Evolutionary conservation across 2,888 invertebrate genomes (phyloP).

Genomic region (Vanessa cardui): DNA sequence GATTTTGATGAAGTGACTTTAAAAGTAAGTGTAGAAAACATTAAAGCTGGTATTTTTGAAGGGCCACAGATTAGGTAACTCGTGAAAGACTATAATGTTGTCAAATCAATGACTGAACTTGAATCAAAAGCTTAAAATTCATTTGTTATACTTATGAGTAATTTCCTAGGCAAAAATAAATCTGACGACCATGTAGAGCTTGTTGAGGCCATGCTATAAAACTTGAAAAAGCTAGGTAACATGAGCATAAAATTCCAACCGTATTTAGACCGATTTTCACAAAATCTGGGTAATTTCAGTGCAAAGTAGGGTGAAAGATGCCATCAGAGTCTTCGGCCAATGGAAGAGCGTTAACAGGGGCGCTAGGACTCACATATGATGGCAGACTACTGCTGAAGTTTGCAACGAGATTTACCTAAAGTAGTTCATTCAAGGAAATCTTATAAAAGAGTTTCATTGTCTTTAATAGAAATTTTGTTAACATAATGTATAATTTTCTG

Average conservation of each 20-base stretch:
- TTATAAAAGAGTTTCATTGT: no score
- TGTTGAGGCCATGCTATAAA: not conserved
- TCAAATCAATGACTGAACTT: slow-evolving; percentile 5
- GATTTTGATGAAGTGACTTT: no score
- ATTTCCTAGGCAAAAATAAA: not conserved
- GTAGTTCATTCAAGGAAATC: no score
- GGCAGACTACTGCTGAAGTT: slow-evolving; percentile 41
- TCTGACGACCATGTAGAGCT: not conserved
- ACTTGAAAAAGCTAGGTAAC: slow-evolving; percentile 9
- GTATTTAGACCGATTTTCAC: slow-evolving; percentile 31
- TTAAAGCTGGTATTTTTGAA: slow-evolving; percentile 15
- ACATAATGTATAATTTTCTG: no score
- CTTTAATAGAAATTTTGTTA: no score
- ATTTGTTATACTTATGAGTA: not conserved
- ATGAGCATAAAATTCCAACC: slow-evolving; percentile 20
- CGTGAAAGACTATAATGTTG: slow-evolving; percentile 5
- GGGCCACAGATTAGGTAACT: slow-evolving; percentile 1
- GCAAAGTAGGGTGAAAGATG: slow-evolving; percentile 54
- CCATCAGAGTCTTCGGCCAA: slow-evolving; percentile 51
- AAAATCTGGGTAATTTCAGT: slow-evolving; percentile 45
- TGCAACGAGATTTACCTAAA: not conserved
- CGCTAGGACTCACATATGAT: slow-evolving; percentile 42
- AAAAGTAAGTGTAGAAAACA: no score
- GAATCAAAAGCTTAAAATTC: not conserved
- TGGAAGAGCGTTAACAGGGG: slow-evolving; percentile 53